Evolutionary conservation across 2,797 vertebrate species (phyloP).

Genomic region (Petrocephalus sullivani): DNA sequence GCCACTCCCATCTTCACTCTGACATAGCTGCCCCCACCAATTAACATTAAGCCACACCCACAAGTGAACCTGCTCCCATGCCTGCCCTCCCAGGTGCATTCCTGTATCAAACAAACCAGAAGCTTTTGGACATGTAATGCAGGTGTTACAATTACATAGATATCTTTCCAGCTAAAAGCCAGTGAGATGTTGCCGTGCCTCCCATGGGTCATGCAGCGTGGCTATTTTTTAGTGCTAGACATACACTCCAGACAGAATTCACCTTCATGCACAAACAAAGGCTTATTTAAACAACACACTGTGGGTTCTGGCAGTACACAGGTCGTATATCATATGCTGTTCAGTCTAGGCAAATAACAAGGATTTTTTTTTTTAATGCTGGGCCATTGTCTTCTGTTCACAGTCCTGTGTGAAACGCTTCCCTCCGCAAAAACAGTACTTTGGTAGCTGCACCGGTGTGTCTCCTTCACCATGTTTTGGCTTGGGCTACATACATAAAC

Average conservation of each 20-base stretch:
- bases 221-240: background rate
- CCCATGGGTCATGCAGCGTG: background rate
- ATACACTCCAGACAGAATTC: background rate
- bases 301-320: background rate
- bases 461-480: background rate
- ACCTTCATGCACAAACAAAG: background rate
- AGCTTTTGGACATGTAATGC: background rate
- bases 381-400: background rate
- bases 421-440: background rate
- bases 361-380: background rate
- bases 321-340: background rate
- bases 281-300: background rate
- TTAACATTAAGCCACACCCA: background rate
- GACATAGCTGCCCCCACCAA: background rate
- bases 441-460: background rate
- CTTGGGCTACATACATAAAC: background rate
- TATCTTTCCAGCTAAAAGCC: background rate
- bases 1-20: background rate
- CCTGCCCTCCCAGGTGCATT: background rate
- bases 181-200: background rate
- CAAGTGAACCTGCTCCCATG: background rate
- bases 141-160: background rate
- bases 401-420: background rate
- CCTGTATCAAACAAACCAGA: background rate
- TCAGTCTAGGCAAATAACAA: background rate